Conservation (phyloP, 2,113 vertebrate genomes). For the Lynx canadensis region DNA sequence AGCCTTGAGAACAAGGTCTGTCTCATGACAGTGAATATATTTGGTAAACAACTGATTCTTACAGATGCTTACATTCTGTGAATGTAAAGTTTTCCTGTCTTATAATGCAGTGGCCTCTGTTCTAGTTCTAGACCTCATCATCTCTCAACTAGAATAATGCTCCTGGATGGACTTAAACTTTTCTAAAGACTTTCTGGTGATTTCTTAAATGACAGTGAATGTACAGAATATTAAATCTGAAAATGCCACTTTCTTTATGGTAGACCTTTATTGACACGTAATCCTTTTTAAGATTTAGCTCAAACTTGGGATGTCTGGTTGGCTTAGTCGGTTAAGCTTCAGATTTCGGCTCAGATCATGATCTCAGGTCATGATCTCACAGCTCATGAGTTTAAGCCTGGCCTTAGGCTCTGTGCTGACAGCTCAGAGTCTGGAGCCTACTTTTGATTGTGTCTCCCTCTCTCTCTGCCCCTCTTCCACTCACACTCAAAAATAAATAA, state of each 20-base stretch:
- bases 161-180: neutral
- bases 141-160: neutral
- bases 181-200: neutral
- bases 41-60: neutral
- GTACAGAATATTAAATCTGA: neutral
- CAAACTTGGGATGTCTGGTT: neutral
- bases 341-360: no score
- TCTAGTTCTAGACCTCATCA: neutral
- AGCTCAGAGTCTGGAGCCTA: no score
- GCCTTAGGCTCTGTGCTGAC: no score
- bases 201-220: neutral
- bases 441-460: no score
- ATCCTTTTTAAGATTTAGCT: neutral
- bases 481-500: no score
- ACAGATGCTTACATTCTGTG: neutral
- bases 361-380: no score
- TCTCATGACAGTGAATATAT: neutral
- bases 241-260: neutral
- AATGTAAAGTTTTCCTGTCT: neutral
- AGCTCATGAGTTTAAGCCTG: no score
- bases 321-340: no score
- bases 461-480: no score
- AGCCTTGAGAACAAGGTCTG: neutral
- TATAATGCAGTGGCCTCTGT: rapidly evolving
- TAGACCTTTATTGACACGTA: neutral